Base-by-base conservation (phyloP, 2,113 vertebrate genomes). In the Coregonus clupeaformis region DNA sequence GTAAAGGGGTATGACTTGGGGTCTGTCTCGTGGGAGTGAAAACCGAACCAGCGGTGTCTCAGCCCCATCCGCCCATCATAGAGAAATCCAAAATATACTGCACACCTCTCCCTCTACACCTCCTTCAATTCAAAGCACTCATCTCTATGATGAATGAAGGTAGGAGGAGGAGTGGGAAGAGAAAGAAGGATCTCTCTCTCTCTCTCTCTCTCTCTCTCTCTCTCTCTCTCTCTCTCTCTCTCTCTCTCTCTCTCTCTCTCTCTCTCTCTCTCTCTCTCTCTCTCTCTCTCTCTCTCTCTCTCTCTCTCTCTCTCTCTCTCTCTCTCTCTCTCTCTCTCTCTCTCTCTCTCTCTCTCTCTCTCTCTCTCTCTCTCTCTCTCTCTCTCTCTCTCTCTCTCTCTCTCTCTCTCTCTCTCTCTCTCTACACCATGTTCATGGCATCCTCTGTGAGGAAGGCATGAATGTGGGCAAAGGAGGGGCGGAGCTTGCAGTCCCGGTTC, bases 401-500 rank as follows among this genome's bases (percentile, higher is more conserved):
- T 32, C 45, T 24, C 32, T 63, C 52, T 13, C 68, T 36, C 52
- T 22, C 9, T 42, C 49, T 42, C 24, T 24, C 64, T 6, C 22
- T 70, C 71, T 85, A 97, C 84, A 93, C 94, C 82, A 95, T 95
- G 86, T 97, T 97, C 92, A 96, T 93, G 2, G 93, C 96, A 3
- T 97, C 95, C 77, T 97, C 96, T 0, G 93, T 92, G 55, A 98
- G 93, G 76, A 95, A 95, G 73, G 91, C 91, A 86, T 97, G 94
- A 84, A 97, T 92, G 83, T 94, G 84, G 74, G 92, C 80, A 63
- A 98, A 98, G 20, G 93, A 91, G 0, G 96, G 96, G 3, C 96
- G 93, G 76, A 95, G 94, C 82, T 96, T 95, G 71, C 95, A 95
- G 88, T 98, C 96, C 77, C 96, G 90, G 85, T 95, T 93, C 96